phyloP scores from a whole-genome alignment of 92 coral and sea anemone genomes.

The Chrysogorgia sp. region DNA sequence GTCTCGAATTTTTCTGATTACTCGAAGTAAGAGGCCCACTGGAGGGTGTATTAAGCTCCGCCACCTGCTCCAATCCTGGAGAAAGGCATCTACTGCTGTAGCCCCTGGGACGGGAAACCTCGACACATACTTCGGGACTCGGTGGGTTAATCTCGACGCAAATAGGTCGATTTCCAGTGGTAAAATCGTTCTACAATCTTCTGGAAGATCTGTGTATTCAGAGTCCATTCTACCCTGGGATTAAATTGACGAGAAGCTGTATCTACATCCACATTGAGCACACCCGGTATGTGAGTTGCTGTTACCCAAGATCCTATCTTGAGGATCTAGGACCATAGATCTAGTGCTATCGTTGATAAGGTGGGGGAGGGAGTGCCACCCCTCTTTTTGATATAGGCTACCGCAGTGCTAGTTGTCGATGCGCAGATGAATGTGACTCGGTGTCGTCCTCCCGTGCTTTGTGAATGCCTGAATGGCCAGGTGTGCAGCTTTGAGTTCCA shows the following conservation, averaged over 20 bases:
- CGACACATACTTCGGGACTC: conserved; percentile 50
- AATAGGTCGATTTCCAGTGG: conserved; percentile 59
- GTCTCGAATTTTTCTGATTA: conserved; percentile 35
- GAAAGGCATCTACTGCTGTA: conserved; percentile 58
- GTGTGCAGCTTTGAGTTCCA: conserved; percentile 54
- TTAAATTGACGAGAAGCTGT: conserved; percentile 49
- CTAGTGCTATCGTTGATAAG: conserved; percentile 40
- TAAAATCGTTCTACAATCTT: conserved; percentile 15
- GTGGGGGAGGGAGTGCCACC: conserved; percentile 25
- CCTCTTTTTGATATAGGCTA: conserved; percentile 56
- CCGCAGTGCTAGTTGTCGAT: conserved; percentile 62
- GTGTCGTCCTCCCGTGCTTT: not conserved
- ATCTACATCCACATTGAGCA: conserved; percentile 67
- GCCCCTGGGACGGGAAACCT: conserved; percentile 59
- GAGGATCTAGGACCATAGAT: conserved; percentile 52
- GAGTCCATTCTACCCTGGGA: conserved; percentile 52
- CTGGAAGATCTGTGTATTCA: conserved; percentile 26
- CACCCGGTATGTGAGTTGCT: conserved; percentile 64
- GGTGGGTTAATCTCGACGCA: conserved; percentile 49
- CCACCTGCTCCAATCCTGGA: conserved; percentile 57
- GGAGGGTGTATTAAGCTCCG: conserved; percentile 51
- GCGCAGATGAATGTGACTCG: conserved; percentile 39
- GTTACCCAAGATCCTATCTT: conserved; percentile 46
- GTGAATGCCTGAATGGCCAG: conserved; percentile 46
- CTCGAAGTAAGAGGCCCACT: conserved; percentile 48